phyloP scores from a whole-genome alignment of 2,888 invertebrate species.

The Euclidia mi region DNA sequence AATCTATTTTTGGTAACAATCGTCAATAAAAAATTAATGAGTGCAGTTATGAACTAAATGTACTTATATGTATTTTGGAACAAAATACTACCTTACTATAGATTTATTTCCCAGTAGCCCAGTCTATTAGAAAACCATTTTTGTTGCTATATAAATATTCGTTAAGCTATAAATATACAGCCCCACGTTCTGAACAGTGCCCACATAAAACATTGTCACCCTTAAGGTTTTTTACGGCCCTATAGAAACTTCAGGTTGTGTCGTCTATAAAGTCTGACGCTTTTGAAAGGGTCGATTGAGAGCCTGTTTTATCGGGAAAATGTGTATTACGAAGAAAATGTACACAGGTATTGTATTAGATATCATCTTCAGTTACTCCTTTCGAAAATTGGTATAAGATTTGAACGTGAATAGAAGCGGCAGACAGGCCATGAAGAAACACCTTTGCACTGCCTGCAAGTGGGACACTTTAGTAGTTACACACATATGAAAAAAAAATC shows the following conservation, averaged over 20 bases:
- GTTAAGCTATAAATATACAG: slow-evolving; percentile 33
- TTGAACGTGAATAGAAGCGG: too few species aligned
- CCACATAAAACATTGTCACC: slow-evolving; percentile 49
- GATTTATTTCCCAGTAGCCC: not conserved
- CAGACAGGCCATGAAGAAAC: too few species aligned
- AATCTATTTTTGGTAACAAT: too few species aligned
- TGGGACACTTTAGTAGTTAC: too few species aligned
- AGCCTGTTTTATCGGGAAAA: slow-evolving; percentile 43
- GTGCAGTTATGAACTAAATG: too few species aligned
- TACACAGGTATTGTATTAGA: not conserved
- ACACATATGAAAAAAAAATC: too few species aligned
- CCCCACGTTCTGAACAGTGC: slow-evolving; percentile 29
- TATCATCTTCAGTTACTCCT: too few species aligned
- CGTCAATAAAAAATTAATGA: too few species aligned
- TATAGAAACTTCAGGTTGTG: slow-evolving; percentile 31
- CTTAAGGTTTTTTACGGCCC: slow-evolving; percentile 45
- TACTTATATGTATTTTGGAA: too few species aligned
- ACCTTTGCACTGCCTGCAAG: too few species aligned
- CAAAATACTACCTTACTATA: too few species aligned
- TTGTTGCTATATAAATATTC: slow-evolving; percentile 30
- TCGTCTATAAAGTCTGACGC: slow-evolving; percentile 43
- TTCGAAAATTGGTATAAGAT: too few species aligned
- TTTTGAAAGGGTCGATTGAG: slow-evolving; percentile 49
- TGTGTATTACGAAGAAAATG: slow-evolving; percentile 21
- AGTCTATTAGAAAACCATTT: slow-evolving; percentile 19